Conservation (phyloP, 1,140 invertebrate genomes). For the Zaprionus taronus region DNA sequence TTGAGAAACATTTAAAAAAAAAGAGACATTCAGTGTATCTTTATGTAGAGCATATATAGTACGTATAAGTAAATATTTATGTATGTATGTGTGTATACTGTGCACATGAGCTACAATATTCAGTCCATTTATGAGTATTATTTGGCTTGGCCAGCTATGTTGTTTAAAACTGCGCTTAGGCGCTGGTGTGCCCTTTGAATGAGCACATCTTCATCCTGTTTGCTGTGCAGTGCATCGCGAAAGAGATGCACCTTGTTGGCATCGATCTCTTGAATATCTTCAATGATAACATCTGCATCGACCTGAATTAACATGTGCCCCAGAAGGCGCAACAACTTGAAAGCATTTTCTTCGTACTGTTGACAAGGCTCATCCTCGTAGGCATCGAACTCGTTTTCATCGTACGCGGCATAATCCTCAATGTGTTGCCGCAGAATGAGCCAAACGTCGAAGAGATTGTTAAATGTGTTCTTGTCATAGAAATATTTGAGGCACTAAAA, state of each 20-base stretch:
- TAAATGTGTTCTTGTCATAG: constrained; percentile 59
- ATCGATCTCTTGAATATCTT: constrained; percentile 54
- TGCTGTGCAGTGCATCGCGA: constrained; percentile 38
- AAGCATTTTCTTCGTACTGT: constrained; percentile 69
- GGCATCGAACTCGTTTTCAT: constrained; percentile 62
- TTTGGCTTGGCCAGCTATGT: constrained; percentile 68
- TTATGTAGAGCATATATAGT: constrained; percentile 1
- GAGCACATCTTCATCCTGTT: constrained; percentile 60
- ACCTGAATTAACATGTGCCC: constrained; percentile 50
- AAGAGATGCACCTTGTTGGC: constrained; percentile 49
- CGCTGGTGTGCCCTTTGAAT: constrained; percentile 62
- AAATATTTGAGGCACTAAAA: constrained; percentile 64
- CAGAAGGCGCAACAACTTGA: constrained; percentile 59
- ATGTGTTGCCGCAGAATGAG: constrained; percentile 53
- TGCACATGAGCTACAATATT: constrained; percentile 68
- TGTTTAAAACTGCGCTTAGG: constrained; percentile 41
- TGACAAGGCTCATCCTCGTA: constrained; percentile 62
- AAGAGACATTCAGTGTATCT: constrained; percentile 10
- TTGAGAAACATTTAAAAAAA: neutral
- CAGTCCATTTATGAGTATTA: constrained; percentile 68
- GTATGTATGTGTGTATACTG: constrained; percentile 43
- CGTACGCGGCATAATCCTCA: constrained; percentile 54
- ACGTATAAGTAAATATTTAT: constrained; percentile 27
- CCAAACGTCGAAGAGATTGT: constrained; percentile 51
- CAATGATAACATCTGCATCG: constrained; percentile 14